Evolutionary conservation across 1,140 invertebrate species (phyloP).

Genomic region (Oscheius sp.): DNA sequence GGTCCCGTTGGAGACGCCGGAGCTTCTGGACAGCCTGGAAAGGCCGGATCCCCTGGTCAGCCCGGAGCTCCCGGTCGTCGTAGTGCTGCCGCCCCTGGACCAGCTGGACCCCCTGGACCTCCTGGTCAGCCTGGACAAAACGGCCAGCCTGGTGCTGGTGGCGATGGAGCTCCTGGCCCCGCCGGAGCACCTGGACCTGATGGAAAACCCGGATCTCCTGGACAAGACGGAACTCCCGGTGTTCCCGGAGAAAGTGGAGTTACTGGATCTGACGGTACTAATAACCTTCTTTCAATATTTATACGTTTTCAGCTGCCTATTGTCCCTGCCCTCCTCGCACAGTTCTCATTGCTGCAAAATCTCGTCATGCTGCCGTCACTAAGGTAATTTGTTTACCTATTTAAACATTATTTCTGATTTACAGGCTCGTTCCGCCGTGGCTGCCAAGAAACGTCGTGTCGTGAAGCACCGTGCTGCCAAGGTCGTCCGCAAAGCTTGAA

Average conservation of each 20-base stretch:
- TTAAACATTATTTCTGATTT: too few relatives aligned
- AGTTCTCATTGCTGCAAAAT: too few relatives aligned
- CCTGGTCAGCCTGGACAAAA: not conserved
- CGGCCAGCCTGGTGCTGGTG: slow-evolving; percentile 9
- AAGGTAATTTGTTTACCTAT: too few relatives aligned
- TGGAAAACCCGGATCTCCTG: not conserved
- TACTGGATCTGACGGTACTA: not conserved
- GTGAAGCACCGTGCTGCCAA: too few relatives aligned
- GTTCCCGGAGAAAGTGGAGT: not conserved
- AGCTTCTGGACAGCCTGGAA: slow-evolving; percentile 5
- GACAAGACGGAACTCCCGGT: not conserved
- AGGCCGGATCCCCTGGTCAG: slow-evolving; percentile 5
- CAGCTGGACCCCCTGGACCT: slow-evolving; percentile 5
- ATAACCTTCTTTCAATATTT: too few relatives aligned
- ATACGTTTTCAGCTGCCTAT: too few relatives aligned
- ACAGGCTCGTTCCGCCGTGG: too few relatives aligned
- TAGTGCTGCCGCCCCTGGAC: not conserved
- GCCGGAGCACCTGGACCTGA: slow-evolving; percentile 1
- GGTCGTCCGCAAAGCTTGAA: too few relatives aligned
- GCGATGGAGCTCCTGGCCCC: slow-evolving; percentile 9
- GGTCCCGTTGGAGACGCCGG: slow-evolving; percentile 13
- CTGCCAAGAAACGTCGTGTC: too few relatives aligned
- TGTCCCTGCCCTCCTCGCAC: too few relatives aligned
- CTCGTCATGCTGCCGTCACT: too few relatives aligned
- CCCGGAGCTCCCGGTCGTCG: not conserved